Conservation (phyloP, 2,888 invertebrate species). For the Coleophora deauratella region DNA sequence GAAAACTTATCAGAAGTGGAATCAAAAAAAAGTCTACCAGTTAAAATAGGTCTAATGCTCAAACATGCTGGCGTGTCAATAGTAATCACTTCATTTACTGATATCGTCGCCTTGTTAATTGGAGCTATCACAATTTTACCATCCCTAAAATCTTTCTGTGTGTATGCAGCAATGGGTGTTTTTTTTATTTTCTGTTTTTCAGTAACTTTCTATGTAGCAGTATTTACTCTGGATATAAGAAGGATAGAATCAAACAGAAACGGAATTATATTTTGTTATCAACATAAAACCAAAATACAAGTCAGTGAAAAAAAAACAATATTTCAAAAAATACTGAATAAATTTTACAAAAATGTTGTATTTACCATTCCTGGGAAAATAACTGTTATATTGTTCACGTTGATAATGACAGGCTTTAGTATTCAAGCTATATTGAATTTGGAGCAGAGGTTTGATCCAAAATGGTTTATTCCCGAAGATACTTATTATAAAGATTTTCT, state of each 20-base stretch:
- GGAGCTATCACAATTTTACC: slow-evolving; percentile 87
- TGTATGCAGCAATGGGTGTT: slow-evolving; percentile 85
- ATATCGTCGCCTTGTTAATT: slow-evolving; percentile 85
- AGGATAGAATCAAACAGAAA: slow-evolving; percentile 78
- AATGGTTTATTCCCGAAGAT: slow-evolving; percentile 84
- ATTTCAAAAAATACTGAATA: slow-evolving; percentile 73
- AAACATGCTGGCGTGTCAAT: slow-evolving; percentile 89
- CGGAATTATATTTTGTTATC: slow-evolving; percentile 78
- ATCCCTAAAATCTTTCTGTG: slow-evolving; percentile 86
- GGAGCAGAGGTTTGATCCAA: slow-evolving; percentile 85
- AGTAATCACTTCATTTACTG: slow-evolving; percentile 87
- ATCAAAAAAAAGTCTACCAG: slow-evolving; percentile 69
- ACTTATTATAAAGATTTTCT: slow-evolving; percentile 79
- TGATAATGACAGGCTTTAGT: slow-evolving; percentile 75
- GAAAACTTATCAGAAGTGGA: slow-evolving; percentile 74
- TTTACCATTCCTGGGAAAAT: slow-evolving; percentile 80
- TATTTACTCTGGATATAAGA: slow-evolving; percentile 81
- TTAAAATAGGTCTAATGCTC: slow-evolving; percentile 80
- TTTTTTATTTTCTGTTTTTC: slow-evolving; percentile 83
- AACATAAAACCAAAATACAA: slow-evolving; percentile 71
- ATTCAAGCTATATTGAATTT: slow-evolving; percentile 76
- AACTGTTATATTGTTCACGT: slow-evolving; percentile 74
- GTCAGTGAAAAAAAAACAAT: slow-evolving; percentile 71
- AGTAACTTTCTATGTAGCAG: slow-evolving; percentile 87
- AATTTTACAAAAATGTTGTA: slow-evolving; percentile 77